Base-by-base conservation (phyloP, 2,797 vertebrate genomes). In the Emydoidea blandingii region DNA sequence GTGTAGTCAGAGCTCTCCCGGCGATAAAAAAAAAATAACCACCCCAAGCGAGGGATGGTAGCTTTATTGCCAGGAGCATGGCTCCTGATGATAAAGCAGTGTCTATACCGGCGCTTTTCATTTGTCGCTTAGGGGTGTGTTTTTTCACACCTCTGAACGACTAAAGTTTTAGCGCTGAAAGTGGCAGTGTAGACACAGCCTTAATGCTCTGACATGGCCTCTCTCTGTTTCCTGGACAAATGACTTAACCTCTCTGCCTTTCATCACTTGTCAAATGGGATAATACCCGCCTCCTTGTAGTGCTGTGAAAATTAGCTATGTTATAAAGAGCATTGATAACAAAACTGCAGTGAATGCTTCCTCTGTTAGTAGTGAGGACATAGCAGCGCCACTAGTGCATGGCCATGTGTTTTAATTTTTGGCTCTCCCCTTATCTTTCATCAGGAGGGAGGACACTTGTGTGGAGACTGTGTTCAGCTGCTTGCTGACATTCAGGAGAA, bases 401-500 rank as follows among this genome's bases (percentile, higher is more conserved):
- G 37, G 47, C 37, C 18, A 23, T 9, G 16, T 56, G 29, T 34
- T 19, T 76, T 79, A 79, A 89, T 37, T 47, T 52, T 86, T 53
- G 27, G 0, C 0, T 3, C 21, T 59, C 18, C 10, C 23, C 21
- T 29, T 84, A n/a, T 52, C 18, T 79, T 6, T 19, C 49, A 12
- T 0, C 74, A 99, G 99, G 96, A 74, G 49, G 25, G 0, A 3
- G 97, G 93, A 2, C 97, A 94, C 0, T 96, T 98, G 78, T 99
- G 99, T 16, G 90, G 98, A 47, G 98, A 99, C 92, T 99, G 99
- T n/a, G 68, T 99, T 83, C 98, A 98, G 91, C 98, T 99, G 86
- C 91, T 99, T 88, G 97, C 94, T 0, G 99, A 99, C 3, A 3
- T 98, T 95, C 99, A 99, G 95, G 81, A 88, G 0, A 92, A 98